Conservation (phyloP, 37 sponge, comb jelly and placozoan genomes). For the Bolinopsis microptera region DNA sequence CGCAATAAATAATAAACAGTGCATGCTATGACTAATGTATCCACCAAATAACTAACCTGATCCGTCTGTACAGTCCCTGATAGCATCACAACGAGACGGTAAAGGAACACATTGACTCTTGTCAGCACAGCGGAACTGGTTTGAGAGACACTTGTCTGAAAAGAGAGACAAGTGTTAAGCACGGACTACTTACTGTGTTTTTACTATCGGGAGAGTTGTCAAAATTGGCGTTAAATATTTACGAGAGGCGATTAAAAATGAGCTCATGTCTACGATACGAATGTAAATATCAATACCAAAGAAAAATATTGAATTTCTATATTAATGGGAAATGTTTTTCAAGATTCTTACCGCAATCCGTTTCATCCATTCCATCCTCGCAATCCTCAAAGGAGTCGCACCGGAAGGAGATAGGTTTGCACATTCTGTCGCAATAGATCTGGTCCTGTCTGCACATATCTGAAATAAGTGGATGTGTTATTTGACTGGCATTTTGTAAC, state of each 20-base stretch:
- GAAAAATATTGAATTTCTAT: no score
- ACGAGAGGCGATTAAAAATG: no score
- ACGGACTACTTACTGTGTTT: no score
- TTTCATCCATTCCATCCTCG: constrained; percentile 24
- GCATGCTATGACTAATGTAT: no score
- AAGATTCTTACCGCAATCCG: constrained; percentile 57
- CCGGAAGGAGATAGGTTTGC: not conserved
- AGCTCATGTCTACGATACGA: no score
- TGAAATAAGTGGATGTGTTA: not conserved
- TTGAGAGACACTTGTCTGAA: constrained; percentile 29
- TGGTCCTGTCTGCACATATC: constrained; percentile 13
- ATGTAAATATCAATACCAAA: no score
- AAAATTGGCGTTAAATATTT: no score
- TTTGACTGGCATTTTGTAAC: not conserved
- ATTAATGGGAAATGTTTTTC: no score
- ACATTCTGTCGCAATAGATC: not conserved
- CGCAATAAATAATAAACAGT: no score
- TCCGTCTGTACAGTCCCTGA: constrained; percentile 39
- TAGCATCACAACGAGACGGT: not conserved
- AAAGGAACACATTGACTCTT: constrained; percentile 9
- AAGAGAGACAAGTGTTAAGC: not conserved
- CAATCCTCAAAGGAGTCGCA: constrained; percentile 26
- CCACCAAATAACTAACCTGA: constrained; percentile 51
- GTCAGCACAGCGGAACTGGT: constrained; percentile 47
- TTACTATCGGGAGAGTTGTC: no score